Evolutionary conservation across 1,140 invertebrate species (phyloP), one percentile per base, ranked within the genome.

Genomic region (Cylas formicarius): DNA sequence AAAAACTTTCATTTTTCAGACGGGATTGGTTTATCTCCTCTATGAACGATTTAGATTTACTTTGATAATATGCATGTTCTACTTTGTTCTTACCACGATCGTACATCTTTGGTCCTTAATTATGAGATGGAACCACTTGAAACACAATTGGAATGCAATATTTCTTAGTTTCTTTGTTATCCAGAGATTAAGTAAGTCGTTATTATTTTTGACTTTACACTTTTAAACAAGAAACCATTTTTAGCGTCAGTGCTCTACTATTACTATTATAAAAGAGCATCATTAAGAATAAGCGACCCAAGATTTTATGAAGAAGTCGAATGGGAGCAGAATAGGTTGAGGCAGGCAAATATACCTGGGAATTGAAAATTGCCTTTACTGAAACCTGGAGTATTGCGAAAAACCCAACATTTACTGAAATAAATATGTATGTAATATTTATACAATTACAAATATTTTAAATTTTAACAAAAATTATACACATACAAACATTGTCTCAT

Each of bases 191-290:
- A 69, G 76, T 83, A 69, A 64, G 70, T 31, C 9, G 11, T 40
- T n/a, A 28, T 4, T 28, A 38, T 18, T n/a, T n/a, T n/a, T n/a
- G n/a, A n/a, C n/a, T n/a, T n/a, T n/a, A n/a, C n/a, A n/a, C n/a
- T n/a, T n/a, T 2, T 33, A 22, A 32, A 24, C 17, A 0, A 36
- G 5, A 28, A 11, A 31, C 45, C 8, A 27, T 48, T 67, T 71
- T 27, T 53, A 85, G 82, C 79, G 66, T 77, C 81, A 21, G 75
- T 80, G 10, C 70, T 81, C 35, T 84, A 84, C 63, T 86, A 84
- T 63, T 83, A 83, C 51, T 76, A 76, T 42, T 82, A 80, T 62
- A 86, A 85, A 62, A 71, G 79, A 50, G 77, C 82, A 19, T 76
- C 78, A 2, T 58, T 86, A 26, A 67, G 73, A 46, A 77, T 86